Evolutionary conservation across 2,888 invertebrate genomes (phyloP), one percentile per base, ranked within the genome.

Genomic region (Pterostichus madidus): DNA sequence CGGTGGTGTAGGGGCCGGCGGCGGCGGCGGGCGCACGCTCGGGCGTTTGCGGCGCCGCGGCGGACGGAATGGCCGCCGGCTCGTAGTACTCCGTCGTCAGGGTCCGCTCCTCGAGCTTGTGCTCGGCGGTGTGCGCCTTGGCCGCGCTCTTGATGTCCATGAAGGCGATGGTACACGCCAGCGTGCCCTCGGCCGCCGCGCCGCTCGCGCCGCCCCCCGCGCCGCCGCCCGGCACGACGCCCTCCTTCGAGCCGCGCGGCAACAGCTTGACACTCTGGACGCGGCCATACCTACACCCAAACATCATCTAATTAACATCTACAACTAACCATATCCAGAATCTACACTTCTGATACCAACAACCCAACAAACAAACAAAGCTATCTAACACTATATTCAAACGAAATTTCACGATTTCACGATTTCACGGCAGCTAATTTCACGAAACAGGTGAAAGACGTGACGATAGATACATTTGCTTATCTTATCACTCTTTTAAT

Each of bases 141-240:
- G 97, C 95, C 90, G 98, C 98, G 89, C 97, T 97, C 92, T 96
- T 97, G 93, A 98, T 97, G 93, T 98, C 98, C 94, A 97, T 97
- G 93, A 98, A 98, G 91, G 96, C 96, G 91, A 97, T 96, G 90
- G 96, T 96, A 91, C 96, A 96, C 92, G 96, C 95, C 90, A 94
- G 92, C 89, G 95, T 92, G 89, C 91, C 90, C 90, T 91, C 93
- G 91, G 92, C 92, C 91, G 92, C 90, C 89, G 88, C 87, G 88
- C 90, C 91, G 89, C 90, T 86, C 85, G 84, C 85, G 80, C 86
- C 86, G 85, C 86, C 85, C 44, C 87, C 88, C 59, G 86, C 89
- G 89, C 91, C 89, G 90, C 89, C 91, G 85, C 87, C 87, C 53
- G 83, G 79, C 79, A 59, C 76, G 77, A 35, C 17, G 80, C 68